Base-by-base conservation (phyloP, 2,797 vertebrate genomes). In the Poeciliopsis infans region DNA sequence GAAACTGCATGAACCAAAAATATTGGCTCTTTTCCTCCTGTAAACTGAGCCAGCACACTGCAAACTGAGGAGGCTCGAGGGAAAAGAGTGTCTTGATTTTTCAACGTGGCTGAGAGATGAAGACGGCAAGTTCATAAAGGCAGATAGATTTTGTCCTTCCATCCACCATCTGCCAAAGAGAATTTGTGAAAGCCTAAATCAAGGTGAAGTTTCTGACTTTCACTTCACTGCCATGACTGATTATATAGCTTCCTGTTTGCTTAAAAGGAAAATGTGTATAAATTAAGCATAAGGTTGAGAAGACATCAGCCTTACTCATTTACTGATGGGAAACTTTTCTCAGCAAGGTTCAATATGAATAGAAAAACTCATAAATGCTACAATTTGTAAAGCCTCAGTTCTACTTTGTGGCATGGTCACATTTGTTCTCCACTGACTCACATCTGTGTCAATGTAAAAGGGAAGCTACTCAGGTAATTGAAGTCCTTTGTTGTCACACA, bases 381-480 rank as follows among this genome's bases (percentile, higher is more conserved):
- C n/a, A 55, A 72, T 74, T 79, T 78, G 36, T 45, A 70, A 83
- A 41, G 77, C 73, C 70, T 74, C 71, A 59, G 16, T 78, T 89
- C 61, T 77, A 80, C 83, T 70, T 81, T 79, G 72, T 68, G 33
- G 73, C 79, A 73, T 78, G 84, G 39, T 87, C 76, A 89, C 66
- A 84, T 85, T 78, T 75, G 75, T 84, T 88, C 59, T 82, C 68
- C 82, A 76, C 88, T 83, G 82, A 84, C 79, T 87, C 79, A 75
- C 83, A 87, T 88, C 85, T 87, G 90, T 88, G 91, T 89, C 85
- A 87, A 76, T 90, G 82, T 94, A 85, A 92, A 94, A 91, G 85
- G 89, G 81, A 93, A 88, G 88, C 86, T 90, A 92, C 94, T 95
- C 94, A 95, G 93, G 94, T 94, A 93, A 92, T 86, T 90, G 78